Base-by-base conservation (phyloP, 2,797 vertebrate genomes). In the Emydoidea blandingii region DNA sequence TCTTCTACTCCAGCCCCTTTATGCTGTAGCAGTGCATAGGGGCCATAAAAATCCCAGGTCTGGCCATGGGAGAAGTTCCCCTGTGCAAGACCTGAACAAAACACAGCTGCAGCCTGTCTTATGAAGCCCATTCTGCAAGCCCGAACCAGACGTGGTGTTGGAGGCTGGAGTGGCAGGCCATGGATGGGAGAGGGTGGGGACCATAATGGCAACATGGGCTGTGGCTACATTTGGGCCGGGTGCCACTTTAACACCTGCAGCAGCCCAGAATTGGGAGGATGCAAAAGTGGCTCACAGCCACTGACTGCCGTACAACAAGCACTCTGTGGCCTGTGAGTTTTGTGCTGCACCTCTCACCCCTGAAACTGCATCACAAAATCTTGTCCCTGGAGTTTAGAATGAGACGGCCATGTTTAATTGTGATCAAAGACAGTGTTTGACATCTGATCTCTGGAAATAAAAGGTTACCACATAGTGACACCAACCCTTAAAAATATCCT, bases 401-500 rank as follows among this genome's bases (percentile, higher is more conserved):
- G 83, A 93, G 81, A 84, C 85, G 88, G 91, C 68, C 37, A 80
- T 10, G 0, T 76, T 92, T 78, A 57, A 8, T 25, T 86, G 85
- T 93, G 87, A 82, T 89, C 87, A 95, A 91, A 92, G 65, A 83
- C 49, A 78, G 41, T 53, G 21, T 79, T 23, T 0, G 0, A 56
- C 54, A 81, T 37, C 81, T 37, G 37, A 82, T 82, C 93, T 88
- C 87, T 94, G 81, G 41, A 87, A 47, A 47, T 87, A 93, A 50
- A 29, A 76, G 92, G 81, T 87, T 47, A 84, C 52, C 34, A 79
- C n/a, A 62, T 0, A 0, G n/a, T 53, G 27, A 88, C 62, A 16
- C 56, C 83, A 92, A 44, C 8, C 57, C 74, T 37, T 74, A 62
- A 91, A 91, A 94, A 86, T n/a, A 95, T 87, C 88, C 11, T 80